Percentiles rank a stretch among this genome's conserved stretches.
These are phyloP conservation scores for Druon quercuslanigerum DNA, from an alignment of 1,140 invertebrate species.

Conservation along the genomic window DNA sequence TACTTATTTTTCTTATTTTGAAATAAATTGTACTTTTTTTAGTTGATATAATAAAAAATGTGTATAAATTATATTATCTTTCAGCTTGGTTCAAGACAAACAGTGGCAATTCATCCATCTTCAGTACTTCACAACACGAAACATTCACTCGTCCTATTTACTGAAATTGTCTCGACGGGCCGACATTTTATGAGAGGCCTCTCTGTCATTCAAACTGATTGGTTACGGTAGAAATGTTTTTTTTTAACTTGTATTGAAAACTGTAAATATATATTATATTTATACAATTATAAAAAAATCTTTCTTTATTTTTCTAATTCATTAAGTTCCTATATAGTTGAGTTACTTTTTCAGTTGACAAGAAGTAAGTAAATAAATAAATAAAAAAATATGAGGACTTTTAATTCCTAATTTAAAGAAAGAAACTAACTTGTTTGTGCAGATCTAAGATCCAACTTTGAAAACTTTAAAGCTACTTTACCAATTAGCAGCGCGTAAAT, in stretches of 20 bases:
- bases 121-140: slow-evolving; percentile 85
- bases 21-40: slow-evolving; percentile 17
- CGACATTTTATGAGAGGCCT: slow-evolving; percentile 88
- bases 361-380: background rate
- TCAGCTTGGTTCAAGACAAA: slow-evolving; percentile 80
- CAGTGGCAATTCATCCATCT: slow-evolving; percentile 89
- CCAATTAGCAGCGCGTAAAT: too few species aligned
- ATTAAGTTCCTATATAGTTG: slow-evolving; percentile 2
- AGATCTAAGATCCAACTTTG: too few species aligned
- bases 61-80: slow-evolving; percentile 49
- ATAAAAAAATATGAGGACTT: background rate
- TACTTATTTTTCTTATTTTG: slow-evolving; percentile 36
- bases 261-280: slow-evolving; percentile 27
- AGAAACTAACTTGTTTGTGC: too few species aligned
- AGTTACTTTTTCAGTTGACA: background rate
- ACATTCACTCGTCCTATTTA: slow-evolving; percentile 89
- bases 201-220: slow-evolving; percentile 84
- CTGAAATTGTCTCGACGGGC: slow-evolving; percentile 90
- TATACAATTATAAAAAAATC: slow-evolving; percentile 8
- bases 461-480: too few species aligned
- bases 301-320: background rate
- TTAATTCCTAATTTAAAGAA: too few species aligned
- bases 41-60: slow-evolving; percentile 10
- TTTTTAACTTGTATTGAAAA: slow-evolving; percentile 2
- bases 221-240: slow-evolving; percentile 76